Evolutionary conservation across 2,797 vertebrate species (phyloP), one percentile per base, ranked within the genome.

Genomic region (Pelodytes ibericus): DNA sequence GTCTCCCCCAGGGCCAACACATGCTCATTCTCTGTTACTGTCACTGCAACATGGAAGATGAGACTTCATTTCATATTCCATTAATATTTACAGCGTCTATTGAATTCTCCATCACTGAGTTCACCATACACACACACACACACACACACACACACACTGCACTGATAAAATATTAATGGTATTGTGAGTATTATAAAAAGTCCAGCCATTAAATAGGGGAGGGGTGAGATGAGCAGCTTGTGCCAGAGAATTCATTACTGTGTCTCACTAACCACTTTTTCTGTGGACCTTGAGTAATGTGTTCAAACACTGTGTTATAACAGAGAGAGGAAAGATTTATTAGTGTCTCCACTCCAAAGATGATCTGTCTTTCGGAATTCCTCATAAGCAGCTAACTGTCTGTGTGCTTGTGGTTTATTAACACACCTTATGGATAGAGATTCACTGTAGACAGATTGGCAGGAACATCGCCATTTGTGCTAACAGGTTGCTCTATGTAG

Each of bases 81-180:
- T 93, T 92, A 92, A 93, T 92, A 92, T 91, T 92, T 92, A 91
- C 90, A 89, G 86, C 87, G 65, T 86, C 88, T 84, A 90, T 89
- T 90, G 89, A 87, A 88, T 91, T 88, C 86, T 86, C 89, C 86
- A 83, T 89, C 84, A 86, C 87, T 87, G 88, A 90, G 88, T 91
- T 90, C 88, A 87, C 82, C 83, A 71, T 87, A 31, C 83, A 81
- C 84, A 49, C 49, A 15, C 41, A 44, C 3, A 13, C 41, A n/a
- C n/a, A n/a, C n/a, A n/a, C n/a, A n/a, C n/a, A n/a, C n/a, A n/a
- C n/a, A n/a, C n/a, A n/a, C n/a, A 16, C 85, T 26, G 86, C 83
- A 87, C 85, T 85, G 86, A 89, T 89, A 86, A 90, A 91, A 90
- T 88, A 90, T 91, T 89, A 87, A 92, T 86, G 83, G 86, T 84